phyloP scores from a whole-genome alignment of 2,888 invertebrate genomes.

The Cantharis flavilabris region DNA sequence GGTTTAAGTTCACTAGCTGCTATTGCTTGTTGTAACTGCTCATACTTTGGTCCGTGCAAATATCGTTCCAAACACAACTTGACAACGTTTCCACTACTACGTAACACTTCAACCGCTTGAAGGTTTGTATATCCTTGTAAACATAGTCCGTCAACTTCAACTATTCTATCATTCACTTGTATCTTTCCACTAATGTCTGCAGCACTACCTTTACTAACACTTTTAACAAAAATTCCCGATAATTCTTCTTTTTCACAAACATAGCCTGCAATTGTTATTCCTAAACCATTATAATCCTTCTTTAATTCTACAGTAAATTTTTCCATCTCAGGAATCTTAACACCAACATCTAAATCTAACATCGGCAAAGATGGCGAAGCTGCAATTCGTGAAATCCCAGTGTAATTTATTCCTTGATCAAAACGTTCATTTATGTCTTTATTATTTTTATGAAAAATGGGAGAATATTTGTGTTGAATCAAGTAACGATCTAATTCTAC shows the following conservation, averaged over 20 bases:
- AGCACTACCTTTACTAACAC: slow-evolving; percentile 94
- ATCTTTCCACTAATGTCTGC: slow-evolving; percentile 93
- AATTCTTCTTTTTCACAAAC: slow-evolving; percentile 98
- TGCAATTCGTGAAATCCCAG: slow-evolving; percentile 50
- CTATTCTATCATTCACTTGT: slow-evolving; percentile 96
- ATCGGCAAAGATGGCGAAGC: slow-evolving; percentile 57
- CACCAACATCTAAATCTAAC: slow-evolving; percentile 59
- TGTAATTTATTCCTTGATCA: slow-evolving; percentile 51
- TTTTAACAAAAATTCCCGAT: slow-evolving; percentile 98
- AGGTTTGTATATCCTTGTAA: slow-evolving; percentile 96
- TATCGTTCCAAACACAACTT: slow-evolving; percentile 88
- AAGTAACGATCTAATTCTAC: slow-evolving; percentile 85
- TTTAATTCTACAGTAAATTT: slow-evolving; percentile 91
- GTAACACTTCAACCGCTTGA: slow-evolving; percentile 93
- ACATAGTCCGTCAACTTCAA: slow-evolving; percentile 94
- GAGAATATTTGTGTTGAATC: slow-evolving; percentile 79
- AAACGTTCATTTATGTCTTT: slow-evolving; percentile 39
- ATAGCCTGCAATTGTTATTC: slow-evolving; percentile 95
- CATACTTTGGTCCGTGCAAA: slow-evolving; percentile 86
- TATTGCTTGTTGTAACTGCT: slow-evolving; percentile 85
- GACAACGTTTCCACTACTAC: slow-evolving; percentile 91
- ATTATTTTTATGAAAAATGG: slow-evolving; percentile 61
- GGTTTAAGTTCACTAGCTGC: slow-evolving; percentile 77
- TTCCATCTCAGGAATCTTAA: slow-evolving; percentile 87
- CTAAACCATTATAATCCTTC: slow-evolving; percentile 91